These are phyloP conservation scores for Solea senegalensis DNA, from an alignment of 2,113 vertebrate genomes.

Conservation along the genomic window DNA sequence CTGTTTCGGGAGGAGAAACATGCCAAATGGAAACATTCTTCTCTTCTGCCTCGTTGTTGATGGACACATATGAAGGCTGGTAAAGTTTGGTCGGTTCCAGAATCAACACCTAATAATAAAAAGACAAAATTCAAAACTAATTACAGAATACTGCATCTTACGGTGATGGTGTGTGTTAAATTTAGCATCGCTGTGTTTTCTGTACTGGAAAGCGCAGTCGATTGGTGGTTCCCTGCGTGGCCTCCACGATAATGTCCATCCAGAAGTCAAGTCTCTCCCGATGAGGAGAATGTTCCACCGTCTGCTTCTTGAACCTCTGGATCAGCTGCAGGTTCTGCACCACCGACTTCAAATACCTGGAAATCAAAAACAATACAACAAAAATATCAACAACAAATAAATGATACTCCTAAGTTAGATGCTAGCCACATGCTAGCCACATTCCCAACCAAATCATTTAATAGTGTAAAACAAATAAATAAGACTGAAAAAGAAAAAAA, in stretches of 20 bases:
- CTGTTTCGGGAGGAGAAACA: conserved; percentile 89
- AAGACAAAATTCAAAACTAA: neutral
- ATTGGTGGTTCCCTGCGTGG: conserved; percentile 86
- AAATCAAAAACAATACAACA: neutral
- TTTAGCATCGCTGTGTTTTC: neutral
- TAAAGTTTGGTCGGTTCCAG: conserved; percentile 93
- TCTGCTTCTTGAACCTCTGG: conserved; percentile 90
- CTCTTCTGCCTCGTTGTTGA: conserved; percentile 94
- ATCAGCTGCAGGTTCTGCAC: conserved; percentile 94
- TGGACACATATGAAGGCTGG: conserved; percentile 93
- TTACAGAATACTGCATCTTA: too few species aligned
- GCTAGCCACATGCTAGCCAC: too few species aligned
- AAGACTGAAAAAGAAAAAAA: neutral
- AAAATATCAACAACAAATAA: neutral
- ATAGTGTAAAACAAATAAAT: neutral
- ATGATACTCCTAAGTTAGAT: neutral
- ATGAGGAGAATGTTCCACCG: conserved; percentile 86
- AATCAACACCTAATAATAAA: conserved; percentile 87
- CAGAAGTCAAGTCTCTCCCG: conserved; percentile 93
- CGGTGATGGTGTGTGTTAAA: neutral
- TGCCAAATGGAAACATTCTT: conserved; percentile 93
- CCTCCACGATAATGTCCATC: conserved; percentile 97
- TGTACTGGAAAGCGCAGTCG: conserved; percentile 93
- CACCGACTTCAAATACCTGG: conserved; percentile 93
- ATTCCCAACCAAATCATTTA: too few species aligned